These are phyloP conservation scores for Xiphias gladius DNA, from an alignment of 2,113 vertebrate genomes.

Conservation along the genomic window DNA sequence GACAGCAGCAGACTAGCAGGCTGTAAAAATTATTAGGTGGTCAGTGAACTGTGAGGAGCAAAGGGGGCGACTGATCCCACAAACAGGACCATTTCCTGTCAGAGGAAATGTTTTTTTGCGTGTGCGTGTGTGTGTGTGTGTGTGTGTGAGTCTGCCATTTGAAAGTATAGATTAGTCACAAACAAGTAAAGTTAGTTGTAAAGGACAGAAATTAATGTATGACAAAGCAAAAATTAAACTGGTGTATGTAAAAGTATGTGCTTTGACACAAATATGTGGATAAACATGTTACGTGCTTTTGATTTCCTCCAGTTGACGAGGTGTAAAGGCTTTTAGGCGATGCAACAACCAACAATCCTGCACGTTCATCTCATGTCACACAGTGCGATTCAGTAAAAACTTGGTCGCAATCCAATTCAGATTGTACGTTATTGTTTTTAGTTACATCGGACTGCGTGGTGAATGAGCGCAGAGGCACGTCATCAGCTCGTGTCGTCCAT, in stretches of 20 bases:
- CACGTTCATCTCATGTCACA: too few species aligned
- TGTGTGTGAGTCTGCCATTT: not conserved
- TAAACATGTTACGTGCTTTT: not conserved
- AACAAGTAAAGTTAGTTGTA: not conserved
- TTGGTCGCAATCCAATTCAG: too few species aligned
- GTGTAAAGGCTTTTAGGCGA: too few species aligned
- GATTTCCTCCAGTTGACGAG: too few species aligned
- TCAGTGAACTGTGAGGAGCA: constrained; percentile 30
- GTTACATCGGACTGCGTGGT: too few species aligned
- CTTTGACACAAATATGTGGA: not conserved
- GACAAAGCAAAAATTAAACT: not conserved
- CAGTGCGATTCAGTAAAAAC: too few species aligned
- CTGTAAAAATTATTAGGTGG: constrained; percentile 39
- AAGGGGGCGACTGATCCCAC: constrained; percentile 41
- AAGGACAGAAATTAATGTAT: not conserved
- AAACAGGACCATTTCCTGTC: constrained; percentile 52
- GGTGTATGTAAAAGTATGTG: not conserved
- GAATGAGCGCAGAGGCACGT: too few species aligned
- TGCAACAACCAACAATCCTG: too few species aligned
- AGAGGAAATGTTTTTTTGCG: constrained; percentile 41
- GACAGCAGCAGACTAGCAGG: not conserved
- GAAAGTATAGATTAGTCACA: not conserved
- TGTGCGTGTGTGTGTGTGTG: constrained; percentile 6
- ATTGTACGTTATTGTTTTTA: too few species aligned
- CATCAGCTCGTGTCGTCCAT: too few species aligned